phyloP scores from a whole-genome alignment of 2,113 vertebrate genomes.

The Rhynchomys soricoides region DNA sequence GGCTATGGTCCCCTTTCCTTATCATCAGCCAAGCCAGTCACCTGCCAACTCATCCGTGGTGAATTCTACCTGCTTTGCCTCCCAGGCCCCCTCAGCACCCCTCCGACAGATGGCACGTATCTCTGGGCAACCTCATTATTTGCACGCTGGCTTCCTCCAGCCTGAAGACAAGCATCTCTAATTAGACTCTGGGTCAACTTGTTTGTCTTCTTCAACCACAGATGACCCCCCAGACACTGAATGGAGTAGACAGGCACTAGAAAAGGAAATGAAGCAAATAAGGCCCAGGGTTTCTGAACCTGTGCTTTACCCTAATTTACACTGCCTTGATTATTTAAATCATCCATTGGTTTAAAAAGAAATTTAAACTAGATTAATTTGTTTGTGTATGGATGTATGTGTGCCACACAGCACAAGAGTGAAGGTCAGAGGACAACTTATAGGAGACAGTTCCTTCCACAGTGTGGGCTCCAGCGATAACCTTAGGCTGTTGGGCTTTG shows the following conservation, averaged over 20 bases:
- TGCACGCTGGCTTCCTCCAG: background rate
- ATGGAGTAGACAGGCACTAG: background rate
- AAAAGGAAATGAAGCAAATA: constrained; percentile 16
- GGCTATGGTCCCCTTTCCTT: background rate
- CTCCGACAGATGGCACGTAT: background rate
- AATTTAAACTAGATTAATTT: background rate
- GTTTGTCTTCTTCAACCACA: background rate
- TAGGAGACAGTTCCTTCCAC: background rate
- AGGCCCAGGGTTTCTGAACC: background rate
- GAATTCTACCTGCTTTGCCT: background rate
- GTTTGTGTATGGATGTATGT: background rate
- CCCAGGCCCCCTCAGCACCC: background rate
- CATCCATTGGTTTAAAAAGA: background rate
- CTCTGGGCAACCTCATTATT: background rate
- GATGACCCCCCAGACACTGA: background rate
- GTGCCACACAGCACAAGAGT: background rate
- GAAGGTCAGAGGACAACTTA: background rate
- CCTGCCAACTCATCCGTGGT: background rate
- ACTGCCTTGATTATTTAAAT: background rate
- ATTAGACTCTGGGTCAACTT: background rate
- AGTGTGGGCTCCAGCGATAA: background rate
- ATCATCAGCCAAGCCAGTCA: background rate
- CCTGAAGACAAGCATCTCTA: background rate
- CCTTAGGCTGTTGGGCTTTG: background rate
- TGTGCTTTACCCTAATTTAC: background rate